Percentiles rank a stretch among this genome's conserved stretches.
These are phyloP conservation scores for Paelopatides confundens DNA, from an alignment of 53 echinoderm and acorn worm species.

Conservation along the genomic window DNA sequence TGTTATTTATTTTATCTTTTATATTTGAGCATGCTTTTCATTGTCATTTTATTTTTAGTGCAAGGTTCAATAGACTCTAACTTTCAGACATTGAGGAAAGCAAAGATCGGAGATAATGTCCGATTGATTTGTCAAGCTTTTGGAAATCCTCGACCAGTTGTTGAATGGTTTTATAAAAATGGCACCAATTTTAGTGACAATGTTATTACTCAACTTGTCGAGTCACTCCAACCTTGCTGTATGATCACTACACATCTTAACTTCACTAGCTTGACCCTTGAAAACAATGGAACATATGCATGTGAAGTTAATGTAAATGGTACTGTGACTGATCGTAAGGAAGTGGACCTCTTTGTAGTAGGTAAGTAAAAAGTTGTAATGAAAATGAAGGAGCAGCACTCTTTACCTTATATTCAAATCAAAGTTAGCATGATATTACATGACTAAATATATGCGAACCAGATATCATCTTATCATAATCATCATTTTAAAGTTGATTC, in stretches of 20 bases:
- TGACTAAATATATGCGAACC: too few relatives aligned
- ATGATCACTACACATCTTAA: background rate
- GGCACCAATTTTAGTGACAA: background rate
- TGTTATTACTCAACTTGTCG: background rate
- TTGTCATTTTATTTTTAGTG: background rate
- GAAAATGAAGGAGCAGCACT: too few relatives aligned
- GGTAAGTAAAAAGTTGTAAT: background rate
- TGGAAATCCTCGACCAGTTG: background rate
- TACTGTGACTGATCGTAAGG: background rate
- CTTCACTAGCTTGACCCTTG: background rate
- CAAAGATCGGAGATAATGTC: background rate
- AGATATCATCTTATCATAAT: too few relatives aligned
- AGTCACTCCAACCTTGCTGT: background rate
- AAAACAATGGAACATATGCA: constrained; percentile 11
- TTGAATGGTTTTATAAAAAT: constrained; percentile 3
- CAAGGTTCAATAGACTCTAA: background rate
- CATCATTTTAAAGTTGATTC: too few relatives aligned
- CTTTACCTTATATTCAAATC: too few relatives aligned
- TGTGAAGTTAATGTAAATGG: background rate
- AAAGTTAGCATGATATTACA: too few relatives aligned
- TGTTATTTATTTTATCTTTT: too few relatives aligned
- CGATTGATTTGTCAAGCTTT: background rate
- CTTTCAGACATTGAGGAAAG: background rate
- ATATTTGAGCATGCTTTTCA: background rate
- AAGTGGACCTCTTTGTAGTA: constrained; percentile 1